These are phyloP conservation scores for Dicycla oo DNA, from an alignment of 2,888 invertebrate species.

Conservation along the genomic window DNA sequence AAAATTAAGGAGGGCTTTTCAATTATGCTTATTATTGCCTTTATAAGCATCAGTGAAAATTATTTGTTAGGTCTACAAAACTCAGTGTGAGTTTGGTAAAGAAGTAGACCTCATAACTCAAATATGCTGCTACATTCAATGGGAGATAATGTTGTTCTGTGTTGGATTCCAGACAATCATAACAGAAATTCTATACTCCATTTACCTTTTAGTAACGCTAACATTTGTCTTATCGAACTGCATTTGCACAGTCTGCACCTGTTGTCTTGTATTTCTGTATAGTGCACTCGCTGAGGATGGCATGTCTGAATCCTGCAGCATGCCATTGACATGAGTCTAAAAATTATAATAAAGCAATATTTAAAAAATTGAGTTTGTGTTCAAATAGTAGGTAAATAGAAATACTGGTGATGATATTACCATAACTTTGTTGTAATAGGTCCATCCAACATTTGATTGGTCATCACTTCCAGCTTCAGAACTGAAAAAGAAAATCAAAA, in stretches of 20 bases:
- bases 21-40: neutral
- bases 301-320: conserved; percentile 88
- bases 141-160: neutral
- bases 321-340: conserved; percentile 88
- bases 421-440: conserved; percentile 93
- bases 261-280: conserved; percentile 80
- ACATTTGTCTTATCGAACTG: conserved; percentile 87
- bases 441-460: conserved; percentile 92
- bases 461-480: conserved; percentile 89
- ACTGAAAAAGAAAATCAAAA: conserved; percentile 72
- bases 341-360: conserved; percentile 40
- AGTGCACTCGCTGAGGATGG: conserved; percentile 86
- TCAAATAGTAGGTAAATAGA: neutral
- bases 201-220: conserved; percentile 86
- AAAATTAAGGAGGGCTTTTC: neutral
- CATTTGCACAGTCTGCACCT: conserved; percentile 83
- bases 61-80: neutral
- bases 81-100: neutral
- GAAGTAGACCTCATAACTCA: neutral
- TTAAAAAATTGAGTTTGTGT: neutral
- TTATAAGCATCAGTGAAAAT: neutral
- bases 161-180: neutral
- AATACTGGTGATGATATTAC: conserved; percentile 74
- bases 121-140: neutral
- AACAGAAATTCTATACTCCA: neutral